Base-by-base conservation (phyloP, 2,888 invertebrate genomes). In the Harmothoe impar region DNA sequence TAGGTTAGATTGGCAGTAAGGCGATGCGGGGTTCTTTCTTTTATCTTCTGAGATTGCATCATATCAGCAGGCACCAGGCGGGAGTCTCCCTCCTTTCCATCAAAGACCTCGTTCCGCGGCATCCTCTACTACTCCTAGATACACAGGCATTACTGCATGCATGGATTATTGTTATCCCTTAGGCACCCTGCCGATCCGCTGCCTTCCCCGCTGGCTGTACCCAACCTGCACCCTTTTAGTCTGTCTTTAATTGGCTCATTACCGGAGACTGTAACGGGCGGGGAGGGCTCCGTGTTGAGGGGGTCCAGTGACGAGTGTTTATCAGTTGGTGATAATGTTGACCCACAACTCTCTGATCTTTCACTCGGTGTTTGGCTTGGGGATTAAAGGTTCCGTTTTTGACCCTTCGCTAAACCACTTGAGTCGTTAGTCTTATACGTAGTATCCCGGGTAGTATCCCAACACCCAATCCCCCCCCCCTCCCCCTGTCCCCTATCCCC, bases 21-120 rank as follows among this genome's bases (percentile, higher is more conserved):
- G 33, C 33, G 43, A 15, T 17, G 81, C 81, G 12, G 81, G 81
- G 15, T 20, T 35, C 33, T 81, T 81, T 81, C 81, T 43, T 43
- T 81, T 35, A 81, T 81, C 81, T 81, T 0, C 81, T 33, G n/a
- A 33, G 81, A 81, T 81, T 81, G 43, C 81, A 81, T 81, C 81
- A 81, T 81, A 81, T 81, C 81, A 81, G 81, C 81, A 81, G 43
- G 43, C 81, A 35, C 23, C 81, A 81, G 81, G 17, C 33, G 20
- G n/a, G 35, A 72, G 25, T 29, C 72, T n/a, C 20, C 72, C 3
- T 72, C 72, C 0, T 72, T 15, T 1, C 29, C 72, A n/a, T 72
- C 72, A 72, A 72, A 72, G 72, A 72, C 25, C 15, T 72, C 29
- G 7, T 29, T 15, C 72, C 10, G 0, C 72, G 29, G 72, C 43